phyloP scores from a whole-genome alignment of 2,797 vertebrate genomes.

The Enteromius paludinosus region DNA sequence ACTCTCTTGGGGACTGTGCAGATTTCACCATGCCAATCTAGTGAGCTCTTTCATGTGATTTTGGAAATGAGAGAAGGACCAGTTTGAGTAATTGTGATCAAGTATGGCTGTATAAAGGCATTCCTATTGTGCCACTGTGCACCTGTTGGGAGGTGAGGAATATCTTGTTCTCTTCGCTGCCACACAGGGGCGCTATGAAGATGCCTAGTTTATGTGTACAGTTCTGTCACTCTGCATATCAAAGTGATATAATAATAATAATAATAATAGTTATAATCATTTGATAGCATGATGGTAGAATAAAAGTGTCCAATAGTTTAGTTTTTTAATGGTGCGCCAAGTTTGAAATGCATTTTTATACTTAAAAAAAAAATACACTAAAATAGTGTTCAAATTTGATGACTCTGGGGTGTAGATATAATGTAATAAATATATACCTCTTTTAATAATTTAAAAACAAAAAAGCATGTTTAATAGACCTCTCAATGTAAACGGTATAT shows the following conservation, averaged over 20 bases:
- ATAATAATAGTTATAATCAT: background rate
- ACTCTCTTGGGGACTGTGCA: conserved; percentile 31
- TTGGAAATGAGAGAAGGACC: conserved; percentile 39
- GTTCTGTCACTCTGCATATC: background rate
- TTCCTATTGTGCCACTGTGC: conserved; percentile 7
- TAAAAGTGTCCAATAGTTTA: background rate
- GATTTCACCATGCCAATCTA: conserved; percentile 18
- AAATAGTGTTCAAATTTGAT: background rate
- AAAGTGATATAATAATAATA: too few relatives aligned
- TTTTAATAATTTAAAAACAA: too few relatives aligned
- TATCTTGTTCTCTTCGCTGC: conserved; percentile 52
- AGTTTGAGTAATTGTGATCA: conserved; percentile 35
- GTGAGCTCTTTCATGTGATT: conserved; percentile 42
- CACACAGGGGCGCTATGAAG: conserved; percentile 68
- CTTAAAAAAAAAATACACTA: too few relatives aligned
- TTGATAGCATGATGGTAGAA: background rate
- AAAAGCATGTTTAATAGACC: too few relatives aligned
- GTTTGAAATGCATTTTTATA: background rate
- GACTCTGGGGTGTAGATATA: background rate
- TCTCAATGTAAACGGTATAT: background rate
- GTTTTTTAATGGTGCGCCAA: background rate
- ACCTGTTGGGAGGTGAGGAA: conserved; percentile 33
- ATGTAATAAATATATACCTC: background rate
- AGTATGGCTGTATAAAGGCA: conserved; percentile 9
- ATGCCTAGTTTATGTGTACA: conserved; percentile 36